Percentiles rank a stretch among this genome's conserved stretches.
Evolutionary conservation across 1,140 invertebrate species (phyloP).

Genomic region (Nasonia vitripennis): DNA sequence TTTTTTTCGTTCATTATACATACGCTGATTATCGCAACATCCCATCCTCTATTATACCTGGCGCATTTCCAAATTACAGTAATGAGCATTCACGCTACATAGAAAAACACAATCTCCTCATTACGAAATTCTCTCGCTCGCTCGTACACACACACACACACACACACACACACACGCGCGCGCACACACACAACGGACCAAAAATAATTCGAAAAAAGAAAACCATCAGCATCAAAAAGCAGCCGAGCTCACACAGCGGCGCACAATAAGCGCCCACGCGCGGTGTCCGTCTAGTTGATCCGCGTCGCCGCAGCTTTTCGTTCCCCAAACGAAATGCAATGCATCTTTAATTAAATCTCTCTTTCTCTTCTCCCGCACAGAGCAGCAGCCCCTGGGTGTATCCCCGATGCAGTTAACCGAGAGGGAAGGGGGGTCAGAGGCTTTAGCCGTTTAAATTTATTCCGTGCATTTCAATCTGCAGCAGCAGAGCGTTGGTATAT

Average conservation of each 20-base stretch:
- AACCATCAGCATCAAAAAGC: background rate
- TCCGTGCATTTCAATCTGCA: constrained; percentile 58
- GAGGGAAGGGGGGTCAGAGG: constrained; percentile 35
- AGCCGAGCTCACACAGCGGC: too few relatives aligned
- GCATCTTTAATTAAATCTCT: constrained; percentile 70
- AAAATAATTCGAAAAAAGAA: background rate
- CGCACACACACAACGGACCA: too few relatives aligned
- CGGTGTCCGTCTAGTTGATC: background rate
- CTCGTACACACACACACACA: too few relatives aligned
- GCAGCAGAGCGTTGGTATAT: background rate
- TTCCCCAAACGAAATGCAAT: constrained; percentile 59
- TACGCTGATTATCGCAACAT: background rate
- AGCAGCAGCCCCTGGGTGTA: background rate
- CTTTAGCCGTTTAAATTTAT: constrained; percentile 60
- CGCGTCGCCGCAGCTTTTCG: background rate
- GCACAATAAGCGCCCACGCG: background rate
- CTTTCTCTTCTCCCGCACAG: constrained; percentile 37
- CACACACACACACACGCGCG: too few relatives aligned
- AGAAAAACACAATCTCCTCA: background rate
- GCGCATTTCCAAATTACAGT: too few relatives aligned
- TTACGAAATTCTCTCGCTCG: too few relatives aligned
- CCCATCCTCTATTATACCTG: background rate
- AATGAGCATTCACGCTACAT: too few relatives aligned
- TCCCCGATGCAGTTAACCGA: constrained; percentile 48
- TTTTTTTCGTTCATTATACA: background rate